Conservation (phyloP, 2,797 vertebrate species). For the Semotilus atromaculatus region DNA sequence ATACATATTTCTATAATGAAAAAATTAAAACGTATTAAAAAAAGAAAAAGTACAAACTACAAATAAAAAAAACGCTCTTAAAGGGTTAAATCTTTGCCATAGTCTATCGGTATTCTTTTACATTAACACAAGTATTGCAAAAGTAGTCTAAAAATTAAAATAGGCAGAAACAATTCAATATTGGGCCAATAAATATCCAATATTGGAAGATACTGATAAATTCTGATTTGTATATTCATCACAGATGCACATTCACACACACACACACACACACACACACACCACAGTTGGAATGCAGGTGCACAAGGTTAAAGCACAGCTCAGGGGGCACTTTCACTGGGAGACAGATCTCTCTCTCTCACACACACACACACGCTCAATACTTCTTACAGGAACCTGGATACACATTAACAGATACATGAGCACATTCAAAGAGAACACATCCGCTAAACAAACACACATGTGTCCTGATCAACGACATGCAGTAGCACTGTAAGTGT, state of each 20-base stretch:
- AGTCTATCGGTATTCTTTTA: background rate
- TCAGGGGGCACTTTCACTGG: slow-evolving; percentile 8
- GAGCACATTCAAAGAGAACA: slow-evolving; percentile 26
- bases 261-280: background rate
- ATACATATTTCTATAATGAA: background rate
- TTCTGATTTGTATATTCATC: background rate
- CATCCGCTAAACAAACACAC: slow-evolving; percentile 27
- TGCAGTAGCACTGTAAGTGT: slow-evolving; percentile 1
- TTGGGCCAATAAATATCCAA: background rate
- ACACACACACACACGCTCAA: background rate
- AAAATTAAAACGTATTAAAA: background rate
- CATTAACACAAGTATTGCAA: background rate
- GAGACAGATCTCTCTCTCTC: background rate
- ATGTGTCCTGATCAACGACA: slow-evolving; percentile 3
- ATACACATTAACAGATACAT: slow-evolving; percentile 18
- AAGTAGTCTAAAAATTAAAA: background rate
- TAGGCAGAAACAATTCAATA: background rate
- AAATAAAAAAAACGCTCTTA: background rate
- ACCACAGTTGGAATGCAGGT: background rate
- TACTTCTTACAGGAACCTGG: background rate
- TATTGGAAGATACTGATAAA: background rate
- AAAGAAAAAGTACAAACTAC: background rate
- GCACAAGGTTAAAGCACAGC: slow-evolving; percentile 2
- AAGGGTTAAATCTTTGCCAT: background rate
- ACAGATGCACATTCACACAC: background rate